Conservation (phyloP, 2,797 vertebrate genomes). For the Danio choprae region DNA sequence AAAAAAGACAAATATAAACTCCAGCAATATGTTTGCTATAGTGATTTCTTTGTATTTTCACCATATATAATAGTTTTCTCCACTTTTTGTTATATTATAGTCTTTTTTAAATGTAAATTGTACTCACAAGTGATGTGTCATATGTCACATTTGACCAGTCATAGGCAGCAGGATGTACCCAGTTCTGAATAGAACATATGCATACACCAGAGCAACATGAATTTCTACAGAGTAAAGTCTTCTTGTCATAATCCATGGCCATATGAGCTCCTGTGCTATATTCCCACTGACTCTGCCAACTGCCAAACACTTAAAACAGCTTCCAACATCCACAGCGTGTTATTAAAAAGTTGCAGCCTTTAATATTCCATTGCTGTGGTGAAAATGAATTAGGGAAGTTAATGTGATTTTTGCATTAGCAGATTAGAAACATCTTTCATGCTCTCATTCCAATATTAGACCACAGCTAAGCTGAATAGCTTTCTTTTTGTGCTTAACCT, state of each 20-base stretch:
- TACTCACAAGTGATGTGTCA: too few relatives aligned
- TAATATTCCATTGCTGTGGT: conserved; percentile 65
- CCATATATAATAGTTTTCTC: not conserved
- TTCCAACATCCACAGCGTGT: conserved; percentile 64
- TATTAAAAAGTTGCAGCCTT: conserved; percentile 71
- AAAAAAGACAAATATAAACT: not conserved
- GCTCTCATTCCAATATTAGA: conserved; percentile 80
- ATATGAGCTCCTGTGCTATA: conserved; percentile 14
- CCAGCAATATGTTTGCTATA: not conserved
- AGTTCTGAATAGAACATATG: not conserved
- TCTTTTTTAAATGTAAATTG: too few relatives aligned
- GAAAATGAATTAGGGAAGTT: conserved; percentile 77
- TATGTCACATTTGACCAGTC: too few relatives aligned
- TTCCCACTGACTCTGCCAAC: not conserved
- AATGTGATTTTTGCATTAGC: conserved; percentile 81
- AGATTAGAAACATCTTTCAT: conserved; percentile 85
- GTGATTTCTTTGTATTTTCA: not conserved
- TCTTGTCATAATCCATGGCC: conserved; percentile 5
- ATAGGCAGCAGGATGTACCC: not conserved
- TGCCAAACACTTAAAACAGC: conserved; percentile 23
- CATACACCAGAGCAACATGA: not conserved
- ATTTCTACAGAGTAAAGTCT: conserved; percentile 4
- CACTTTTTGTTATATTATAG: not conserved
- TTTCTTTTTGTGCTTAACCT: conserved; percentile 81
- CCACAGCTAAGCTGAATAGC: conserved; percentile 76